Evolutionary conservation across 2,797 vertebrate genomes (phyloP), one percentile per base, ranked within the genome.

Genomic region (Prunella strophiata): DNA sequence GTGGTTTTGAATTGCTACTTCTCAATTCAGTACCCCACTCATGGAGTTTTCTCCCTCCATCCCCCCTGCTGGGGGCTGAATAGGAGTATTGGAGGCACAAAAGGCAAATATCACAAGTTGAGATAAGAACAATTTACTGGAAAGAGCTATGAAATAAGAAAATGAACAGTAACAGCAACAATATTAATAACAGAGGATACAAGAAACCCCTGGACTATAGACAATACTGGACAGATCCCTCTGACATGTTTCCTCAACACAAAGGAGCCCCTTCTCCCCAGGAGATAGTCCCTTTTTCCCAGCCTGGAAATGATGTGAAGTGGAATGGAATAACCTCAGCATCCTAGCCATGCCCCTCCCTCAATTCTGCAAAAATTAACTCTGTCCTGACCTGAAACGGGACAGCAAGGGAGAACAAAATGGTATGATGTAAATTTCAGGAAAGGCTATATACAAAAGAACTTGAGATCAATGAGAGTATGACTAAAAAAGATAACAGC

Each of bases 191-290:
- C 51, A 47, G 16, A 34, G 17, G 4, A 14, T 30, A 34, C 11
- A 40, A 51, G 23, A 58, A 45, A 26, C 2, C 14, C 40, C 25
- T 45, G 0, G 0, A 26, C 16, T n/a, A 10, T 5, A 52, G 38
- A 26, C 13, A 47, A 5, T 34, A 21, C 9, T 25, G 20, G 55
- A n/a, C 11, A 29, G 9, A 27, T 61, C 3, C 9, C n/a, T 29
- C 13, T 0, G 0, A 7, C 40, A 47, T 0, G 0, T 40, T 73
- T 47, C 8, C 21, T 47, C 1, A 0, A 73, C 9, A 18, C 45
- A 45, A 67, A 59, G 47, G n/a, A 51, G 21, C 5, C 9, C 9
- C 40, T 30, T 52, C 10, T 18, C 4, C 8, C 14, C 0, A 0
- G 25, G 12, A 36, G 7, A 62, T 2, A 50, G 7, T 22, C 8